These are phyloP conservation scores for Actias luna DNA, from an alignment of 2,888 invertebrate species.

Conservation along the genomic window DNA sequence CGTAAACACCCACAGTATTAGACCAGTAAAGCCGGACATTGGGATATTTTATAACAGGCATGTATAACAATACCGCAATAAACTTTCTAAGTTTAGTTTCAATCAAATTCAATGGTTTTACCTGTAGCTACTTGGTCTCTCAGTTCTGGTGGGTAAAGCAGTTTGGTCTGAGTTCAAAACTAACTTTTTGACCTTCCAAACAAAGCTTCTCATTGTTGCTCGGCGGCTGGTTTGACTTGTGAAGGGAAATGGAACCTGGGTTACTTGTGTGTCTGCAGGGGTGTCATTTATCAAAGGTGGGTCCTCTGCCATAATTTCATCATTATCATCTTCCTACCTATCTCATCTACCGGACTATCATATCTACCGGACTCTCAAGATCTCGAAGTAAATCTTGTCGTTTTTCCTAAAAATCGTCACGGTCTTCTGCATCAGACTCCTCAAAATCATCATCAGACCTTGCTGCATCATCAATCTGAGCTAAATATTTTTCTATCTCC, in stretches of 20 bases:
- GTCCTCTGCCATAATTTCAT: conserved; percentile 36
- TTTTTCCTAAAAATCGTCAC: conserved; percentile 40
- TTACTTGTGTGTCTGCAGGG: conserved; percentile 34
- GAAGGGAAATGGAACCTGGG: conserved; percentile 38
- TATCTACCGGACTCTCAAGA: conserved; percentile 38
- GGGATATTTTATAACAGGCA: conserved; percentile 39
- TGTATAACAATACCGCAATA: conserved; percentile 36
- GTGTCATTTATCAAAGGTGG: conserved; percentile 38
- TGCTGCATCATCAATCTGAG: conserved; percentile 36
- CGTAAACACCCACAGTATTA: conserved; percentile 36
- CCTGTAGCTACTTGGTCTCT: conserved; percentile 35
- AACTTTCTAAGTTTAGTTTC: conserved; percentile 38
- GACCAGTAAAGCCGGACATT: conserved; percentile 42
- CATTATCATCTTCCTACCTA: conserved; percentile 38
- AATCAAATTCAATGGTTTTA: conserved; percentile 20
- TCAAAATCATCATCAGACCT: conserved; percentile 41
- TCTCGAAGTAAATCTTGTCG: conserved; percentile 37
- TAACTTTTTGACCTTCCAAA: conserved; percentile 40
- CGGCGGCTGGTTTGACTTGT: conserved; percentile 42
- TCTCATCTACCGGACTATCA: too few species aligned
- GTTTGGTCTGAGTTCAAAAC: conserved; percentile 43
- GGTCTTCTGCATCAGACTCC: conserved; percentile 36
- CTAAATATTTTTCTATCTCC: conserved; percentile 41
- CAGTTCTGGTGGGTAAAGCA: conserved; percentile 43
- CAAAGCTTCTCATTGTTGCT: conserved; percentile 39